Evolutionary conservation across 1,140 invertebrate species (phyloP), one percentile per base, ranked within the genome.

Genomic region (Hestina assimilis): DNA sequence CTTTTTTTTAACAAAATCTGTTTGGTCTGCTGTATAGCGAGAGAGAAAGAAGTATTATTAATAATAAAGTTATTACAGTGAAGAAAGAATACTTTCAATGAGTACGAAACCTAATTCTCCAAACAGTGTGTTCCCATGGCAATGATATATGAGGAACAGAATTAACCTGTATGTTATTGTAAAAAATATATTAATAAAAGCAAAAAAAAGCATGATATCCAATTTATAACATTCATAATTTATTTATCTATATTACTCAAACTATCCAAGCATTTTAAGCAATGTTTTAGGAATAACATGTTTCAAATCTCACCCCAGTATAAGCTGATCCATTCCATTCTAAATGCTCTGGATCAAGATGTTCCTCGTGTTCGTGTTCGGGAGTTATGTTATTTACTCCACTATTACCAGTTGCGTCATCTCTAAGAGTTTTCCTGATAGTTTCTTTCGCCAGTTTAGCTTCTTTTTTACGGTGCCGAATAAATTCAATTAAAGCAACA

Each of bases 401-500:
- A 11, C 35, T 15, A 12, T 46, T 56, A 3, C 54, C 29, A 19
- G 43, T 40, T 2, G 60, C 33, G 89, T 96, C 96, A 23, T 94
- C 93, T 82, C 95, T 95, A 92, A 97, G 94, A 11, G 95, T 95
- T 71, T 96, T 95, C 40, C 93, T 92, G 33, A 97, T 83, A 9
- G 80, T 87, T 80, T 96, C 94, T 90, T 97, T 96, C 45, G 95
- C 94, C 73, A 92, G 91, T 26, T 92, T 92, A 0, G 94, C 93
- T 83, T 96, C 95, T 17, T 91, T 91, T 64, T 95, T 94, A 5
- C 94, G 94, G 83, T 95, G 95, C 83, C 95, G 96, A 77, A 96
- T 96, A 82, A 98, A 98, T 89, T 99, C 97, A 11, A 97, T 76
- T n/a, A 98, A 90, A 8, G 97, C 97, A 7, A 98, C 94, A 1